phyloP scores from a whole-genome alignment of 1,140 invertebrate species.

The Colletes latitarsis region DNA sequence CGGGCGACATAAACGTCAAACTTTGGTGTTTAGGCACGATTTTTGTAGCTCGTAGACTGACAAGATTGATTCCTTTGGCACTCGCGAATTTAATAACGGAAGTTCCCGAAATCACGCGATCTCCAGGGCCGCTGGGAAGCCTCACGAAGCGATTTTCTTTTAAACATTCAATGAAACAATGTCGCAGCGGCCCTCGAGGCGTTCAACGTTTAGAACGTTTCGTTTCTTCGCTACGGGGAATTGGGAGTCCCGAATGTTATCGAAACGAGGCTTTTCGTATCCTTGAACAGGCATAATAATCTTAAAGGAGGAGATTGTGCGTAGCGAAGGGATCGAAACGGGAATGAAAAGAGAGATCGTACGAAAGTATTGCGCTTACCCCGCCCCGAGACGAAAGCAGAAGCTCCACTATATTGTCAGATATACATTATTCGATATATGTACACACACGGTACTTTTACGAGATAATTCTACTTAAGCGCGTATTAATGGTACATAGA shows the following conservation, averaged over 20 bases:
- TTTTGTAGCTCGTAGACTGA: slow-evolving; percentile 72
- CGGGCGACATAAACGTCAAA: slow-evolving; percentile 48
- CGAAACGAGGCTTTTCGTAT: background rate
- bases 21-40: slow-evolving; percentile 69
- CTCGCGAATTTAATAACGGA: slow-evolving; percentile 46
- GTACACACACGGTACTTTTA: slow-evolving; percentile 14
- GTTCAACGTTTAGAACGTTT: background rate
- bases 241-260: background rate
- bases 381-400: slow-evolving; percentile 49
- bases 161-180: background rate
- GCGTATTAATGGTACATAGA: slow-evolving; percentile 32
- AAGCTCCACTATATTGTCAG: slow-evolving; percentile 4
- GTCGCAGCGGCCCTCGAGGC: background rate
- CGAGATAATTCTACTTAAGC: slow-evolving; percentile 31
- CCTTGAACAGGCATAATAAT: background rate
- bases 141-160: no score
- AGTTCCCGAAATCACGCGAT: background rate
- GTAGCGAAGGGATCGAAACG: slow-evolving; percentile 20
- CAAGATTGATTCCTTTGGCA: slow-evolving; percentile 38
- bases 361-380: slow-evolving; percentile 61
- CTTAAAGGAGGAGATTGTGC: background rate
- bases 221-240: slow-evolving; percentile 13
- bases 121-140: background rate
- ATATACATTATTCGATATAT: slow-evolving; percentile 20
- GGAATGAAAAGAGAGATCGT: slow-evolving; percentile 20